Evolutionary conservation across 2,888 invertebrate genomes (phyloP), one percentile per base, ranked within the genome.

Genomic region (Eilema caniola): DNA sequence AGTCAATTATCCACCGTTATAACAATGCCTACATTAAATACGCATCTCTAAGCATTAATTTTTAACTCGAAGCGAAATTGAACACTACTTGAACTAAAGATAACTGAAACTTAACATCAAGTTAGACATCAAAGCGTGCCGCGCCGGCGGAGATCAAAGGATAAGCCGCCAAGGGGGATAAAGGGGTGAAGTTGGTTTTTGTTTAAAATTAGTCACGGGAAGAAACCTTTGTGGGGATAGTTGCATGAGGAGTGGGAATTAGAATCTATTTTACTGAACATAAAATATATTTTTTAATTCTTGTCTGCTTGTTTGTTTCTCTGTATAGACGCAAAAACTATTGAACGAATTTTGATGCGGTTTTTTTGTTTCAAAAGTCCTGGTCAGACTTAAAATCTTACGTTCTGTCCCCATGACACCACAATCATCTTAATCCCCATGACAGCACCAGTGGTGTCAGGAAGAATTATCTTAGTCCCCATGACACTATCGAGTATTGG

Each of bases 121-220:
- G 71, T 66, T 66, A 41, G 24, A 70, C 67, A 31, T 70, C 70
- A 70, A 70, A 70, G 70, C 62, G 67, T 25, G 41, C 63, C 67
- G 70, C 59, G 57, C 28, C 63, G 41, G 12, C 64, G n/a, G 41
- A 67, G 70, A 70, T 70, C 70, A 70, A 70, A 70, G 63, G 70
- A 63, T 70, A 67, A 63, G 63, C 70, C 63, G 67, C 14, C 57
- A 14, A 23, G 63, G 61, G 33, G 56, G 25, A 2, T 0, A 7
- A 47, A 4, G 66, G 56, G 70, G 66, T 41, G 25, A 57, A 57
- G 12, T 20, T 3, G 70, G 62, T 66, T 70, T 70, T 67, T 70
- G 70, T 70, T 67, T 66, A 59, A 70, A 70, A 70, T 70, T 67
- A 70, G 63, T 70, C 67, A 62, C 23, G 25, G 60, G 57, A 41